Conservation (phyloP, 2,113 vertebrate genomes). For the Bufo gargarizans region DNA sequence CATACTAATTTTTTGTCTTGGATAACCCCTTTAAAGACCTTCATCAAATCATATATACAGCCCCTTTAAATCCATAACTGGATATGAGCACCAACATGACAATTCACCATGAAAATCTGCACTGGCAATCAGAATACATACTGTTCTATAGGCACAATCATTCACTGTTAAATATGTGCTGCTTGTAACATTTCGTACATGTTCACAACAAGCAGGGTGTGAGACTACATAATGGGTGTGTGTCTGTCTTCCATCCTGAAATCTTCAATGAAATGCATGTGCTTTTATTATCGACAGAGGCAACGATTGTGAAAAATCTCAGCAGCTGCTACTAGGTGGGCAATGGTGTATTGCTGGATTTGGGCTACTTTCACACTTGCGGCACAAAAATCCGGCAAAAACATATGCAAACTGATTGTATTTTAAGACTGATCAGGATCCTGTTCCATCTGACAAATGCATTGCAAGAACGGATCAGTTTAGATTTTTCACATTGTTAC, state of each 20-base stretch:
- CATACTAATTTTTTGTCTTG: too few species aligned
- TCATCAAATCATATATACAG: not conserved
- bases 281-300: slow-evolving; percentile 5
- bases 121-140: not conserved
- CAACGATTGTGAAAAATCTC: not conserved
- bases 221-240: not conserved
- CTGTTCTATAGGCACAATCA: not conserved
- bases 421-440: too few species aligned
- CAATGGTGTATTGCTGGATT: not conserved
- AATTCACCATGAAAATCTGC: not conserved
- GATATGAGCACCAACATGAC: not conserved
- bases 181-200: not conserved
- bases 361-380: too few species aligned
- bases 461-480: too few species aligned
- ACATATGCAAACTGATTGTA: too few species aligned
- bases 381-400: too few species aligned
- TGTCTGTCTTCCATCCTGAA: slow-evolving; percentile 16
- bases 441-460: too few species aligned
- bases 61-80: not conserved
- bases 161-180: not conserved
- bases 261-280: not conserved
- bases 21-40: not conserved
- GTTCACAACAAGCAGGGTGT: slow-evolving; percentile 19
- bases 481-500: too few species aligned
- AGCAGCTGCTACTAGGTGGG: slow-evolving; percentile 10